These are phyloP conservation scores for Cenopis cana DNA, from an alignment of 2,888 invertebrate species.

Conservation along the genomic window DNA sequence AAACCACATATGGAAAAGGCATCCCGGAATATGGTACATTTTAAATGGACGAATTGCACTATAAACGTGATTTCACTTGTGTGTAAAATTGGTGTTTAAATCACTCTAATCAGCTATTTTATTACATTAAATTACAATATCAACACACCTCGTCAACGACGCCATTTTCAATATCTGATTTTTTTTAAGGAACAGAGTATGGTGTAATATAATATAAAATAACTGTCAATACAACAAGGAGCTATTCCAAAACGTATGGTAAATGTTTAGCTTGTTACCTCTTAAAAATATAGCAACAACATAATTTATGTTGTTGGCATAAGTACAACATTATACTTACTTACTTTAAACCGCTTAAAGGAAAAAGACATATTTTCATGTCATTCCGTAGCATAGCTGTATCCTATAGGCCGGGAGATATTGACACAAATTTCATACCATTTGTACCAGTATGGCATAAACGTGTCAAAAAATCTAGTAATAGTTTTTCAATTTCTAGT, in stretches of 20 bases:
- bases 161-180: conserved; percentile 65
- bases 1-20: neutral
- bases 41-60: neutral
- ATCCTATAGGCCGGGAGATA: too few relatives aligned
- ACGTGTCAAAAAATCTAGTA: too few relatives aligned
- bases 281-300: too few relatives aligned
- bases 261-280: too few relatives aligned
- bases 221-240: neutral
- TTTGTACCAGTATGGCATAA: too few relatives aligned
- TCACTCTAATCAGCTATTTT: neutral
- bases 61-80: neutral
- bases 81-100: neutral
- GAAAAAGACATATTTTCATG: too few relatives aligned
- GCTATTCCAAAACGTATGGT: neutral
- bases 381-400: too few relatives aligned
- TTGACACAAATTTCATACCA: too few relatives aligned
- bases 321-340: neutral
- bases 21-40: neutral
- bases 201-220: neutral
- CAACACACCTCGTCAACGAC: conserved; percentile 75
- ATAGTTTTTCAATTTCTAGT: too few relatives aligned
- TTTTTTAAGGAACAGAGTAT: conserved; percentile 11
- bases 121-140: conserved; percentile 38
- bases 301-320: neutral
- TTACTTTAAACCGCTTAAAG: too few relatives aligned